Percentiles rank a stretch among this genome's conserved stretches.
phyloP scores from a whole-genome alignment of 1,140 invertebrate species.

The Ylistrum balloti region DNA sequence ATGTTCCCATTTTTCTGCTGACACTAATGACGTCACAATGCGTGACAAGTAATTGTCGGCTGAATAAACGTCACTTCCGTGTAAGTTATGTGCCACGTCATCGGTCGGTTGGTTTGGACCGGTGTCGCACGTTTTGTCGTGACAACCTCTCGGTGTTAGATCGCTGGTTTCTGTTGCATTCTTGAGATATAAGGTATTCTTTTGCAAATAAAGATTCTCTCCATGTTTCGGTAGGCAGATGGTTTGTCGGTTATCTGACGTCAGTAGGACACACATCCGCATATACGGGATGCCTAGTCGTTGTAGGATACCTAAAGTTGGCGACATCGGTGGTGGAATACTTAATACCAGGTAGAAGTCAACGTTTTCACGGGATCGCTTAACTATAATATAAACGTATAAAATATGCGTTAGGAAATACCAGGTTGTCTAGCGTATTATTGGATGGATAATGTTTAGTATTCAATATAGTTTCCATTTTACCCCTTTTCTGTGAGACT shows the following conservation, averaged over 20 bases:
- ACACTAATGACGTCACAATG: neutral
- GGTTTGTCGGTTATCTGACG: neutral
- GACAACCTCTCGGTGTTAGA: no score
- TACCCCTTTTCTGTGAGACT: no score
- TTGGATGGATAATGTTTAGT: no score
- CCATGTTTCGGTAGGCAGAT: neutral
- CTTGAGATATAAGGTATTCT: neutral
- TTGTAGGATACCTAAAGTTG: neutral
- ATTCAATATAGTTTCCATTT: no score
- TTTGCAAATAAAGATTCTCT: neutral
- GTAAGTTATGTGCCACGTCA: neutral
- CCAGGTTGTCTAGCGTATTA: no score
- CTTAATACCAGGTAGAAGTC: neutral
- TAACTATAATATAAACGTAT: neutral
- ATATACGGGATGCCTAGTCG: neutral
- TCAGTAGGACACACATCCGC: neutral
- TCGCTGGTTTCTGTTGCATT: no score
- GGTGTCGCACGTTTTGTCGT: neutral
- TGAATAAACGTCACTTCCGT: slow-evolving; percentile 3
- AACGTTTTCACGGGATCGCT: neutral
- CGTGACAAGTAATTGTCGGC: neutral
- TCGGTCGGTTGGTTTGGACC: neutral
- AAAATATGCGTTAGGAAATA: neutral
- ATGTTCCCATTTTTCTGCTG: neutral
- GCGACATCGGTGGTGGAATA: neutral